Evolutionary conservation across 2,113 vertebrate species (phyloP).

Genomic region (Nothoprocta pentlandii): DNA sequence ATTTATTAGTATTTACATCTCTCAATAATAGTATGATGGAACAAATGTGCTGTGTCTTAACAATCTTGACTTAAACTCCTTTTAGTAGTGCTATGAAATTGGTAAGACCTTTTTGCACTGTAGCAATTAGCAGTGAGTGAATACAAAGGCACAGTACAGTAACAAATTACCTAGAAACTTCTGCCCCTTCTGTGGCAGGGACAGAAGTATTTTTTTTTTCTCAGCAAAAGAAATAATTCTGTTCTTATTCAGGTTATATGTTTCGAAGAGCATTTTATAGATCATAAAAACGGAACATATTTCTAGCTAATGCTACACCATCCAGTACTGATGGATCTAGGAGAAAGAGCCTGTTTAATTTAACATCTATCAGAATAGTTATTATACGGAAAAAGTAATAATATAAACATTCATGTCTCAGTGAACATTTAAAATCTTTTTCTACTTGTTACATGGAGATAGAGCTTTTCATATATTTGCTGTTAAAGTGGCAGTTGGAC

Average conservation of each 20-base stretch:
- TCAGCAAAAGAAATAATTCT: background rate
- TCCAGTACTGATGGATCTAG: background rate
- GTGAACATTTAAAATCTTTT: background rate
- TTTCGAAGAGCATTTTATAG: background rate
- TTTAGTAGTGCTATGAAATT: background rate
- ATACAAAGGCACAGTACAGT: background rate
- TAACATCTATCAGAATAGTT: background rate
- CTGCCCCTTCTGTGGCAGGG: background rate
- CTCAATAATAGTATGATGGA: background rate
- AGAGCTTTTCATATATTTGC: background rate
- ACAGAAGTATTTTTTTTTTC: background rate
- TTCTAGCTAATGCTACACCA: background rate
- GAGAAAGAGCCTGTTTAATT: background rate
- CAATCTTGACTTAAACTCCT: background rate
- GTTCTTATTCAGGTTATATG: background rate
- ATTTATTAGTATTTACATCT: background rate
- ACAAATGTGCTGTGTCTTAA: background rate
- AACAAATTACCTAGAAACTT: background rate
- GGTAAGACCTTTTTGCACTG: background rate
- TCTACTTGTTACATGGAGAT: background rate
- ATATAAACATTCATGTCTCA: background rate
- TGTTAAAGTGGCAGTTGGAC: background rate
- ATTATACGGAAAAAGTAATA: background rate
- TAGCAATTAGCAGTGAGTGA: background rate
- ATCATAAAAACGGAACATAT: background rate